Evolutionary conservation across 2,797 vertebrate genomes (phyloP).

Genomic region (Podarcis siculus): DNA sequence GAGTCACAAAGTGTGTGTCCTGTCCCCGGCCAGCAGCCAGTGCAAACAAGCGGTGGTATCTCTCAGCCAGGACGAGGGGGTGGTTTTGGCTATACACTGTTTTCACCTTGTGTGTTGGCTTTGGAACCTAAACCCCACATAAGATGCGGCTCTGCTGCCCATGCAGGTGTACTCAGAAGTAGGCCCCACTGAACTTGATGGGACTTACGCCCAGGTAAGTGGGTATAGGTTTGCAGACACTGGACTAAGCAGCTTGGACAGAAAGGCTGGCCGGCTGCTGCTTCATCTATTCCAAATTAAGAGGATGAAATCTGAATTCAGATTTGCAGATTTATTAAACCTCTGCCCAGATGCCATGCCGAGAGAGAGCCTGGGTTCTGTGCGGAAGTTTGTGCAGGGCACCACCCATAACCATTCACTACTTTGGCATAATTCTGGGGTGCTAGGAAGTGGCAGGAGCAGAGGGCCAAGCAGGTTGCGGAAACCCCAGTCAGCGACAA

Average conservation of each 20-base stretch:
- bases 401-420: too few species aligned
- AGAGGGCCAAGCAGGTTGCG: neutral
- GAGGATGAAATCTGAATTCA: neutral
- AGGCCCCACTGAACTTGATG: neutral
- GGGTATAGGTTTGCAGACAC: neutral
- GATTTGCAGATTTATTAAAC: too few species aligned
- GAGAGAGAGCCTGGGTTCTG: neutral
- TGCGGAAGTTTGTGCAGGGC: neutral
- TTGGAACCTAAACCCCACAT: too few species aligned
- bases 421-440: neutral
- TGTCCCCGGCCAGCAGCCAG: too few species aligned
- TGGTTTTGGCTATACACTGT: too few species aligned
- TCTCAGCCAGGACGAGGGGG: too few species aligned
- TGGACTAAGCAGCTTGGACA: neutral
- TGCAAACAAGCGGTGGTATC: too few species aligned
- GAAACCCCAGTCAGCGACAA: too few species aligned
- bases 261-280: rapidly evolving
- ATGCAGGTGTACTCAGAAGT: neutral
- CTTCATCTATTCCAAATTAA: neutral
- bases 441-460: rapidly evolving
- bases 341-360: too few species aligned
- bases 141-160: too few species aligned
- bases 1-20: too few species aligned
- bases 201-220: neutral
- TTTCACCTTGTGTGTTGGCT: too few species aligned